Evolutionary conservation across 2,113 vertebrate genomes (phyloP), one percentile per base, ranked within the genome.

Genomic region (Halichoerus grypus): DNA sequence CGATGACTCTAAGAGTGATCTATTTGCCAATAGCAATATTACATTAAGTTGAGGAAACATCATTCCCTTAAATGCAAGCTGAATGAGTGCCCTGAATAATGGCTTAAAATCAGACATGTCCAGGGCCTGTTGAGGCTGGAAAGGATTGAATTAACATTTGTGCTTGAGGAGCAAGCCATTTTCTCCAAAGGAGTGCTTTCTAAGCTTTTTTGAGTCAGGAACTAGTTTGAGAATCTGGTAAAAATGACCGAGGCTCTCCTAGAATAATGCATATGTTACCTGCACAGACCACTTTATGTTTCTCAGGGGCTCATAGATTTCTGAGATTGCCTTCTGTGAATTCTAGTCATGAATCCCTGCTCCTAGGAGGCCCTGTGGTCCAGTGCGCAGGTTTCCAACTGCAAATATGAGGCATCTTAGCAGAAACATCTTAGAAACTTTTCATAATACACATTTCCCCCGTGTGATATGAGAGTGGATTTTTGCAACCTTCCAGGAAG

Each of bases 21-120:
- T 7, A 22, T 97, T 97, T 98, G 97, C 88, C 93, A 98, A 89
- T 28, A 93, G 81, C 80, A 97, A 87, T 84, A 92, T 49, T 91
- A 39, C 55, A 22, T 77, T 92, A 97, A 95, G 93, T 94, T 97
- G 89, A 80, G 93, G 72, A 93, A 96, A 93, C 67, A 88, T 71
- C 36, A 51, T 94, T 97, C 86, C 59, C 57, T 97, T 92, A 95
- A 95, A 97, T 91, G 77, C 55, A 84, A 51, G 76, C 53, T 13
- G 49, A 97, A 26, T 4, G 91, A 96, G 55, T 0, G 6, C 42
- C 36, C 71, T 69, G 91, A 93, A 63, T 80, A 86, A 93, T 74
- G 59, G 19, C 81, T 85, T 79, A 42, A 92, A 79, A 93, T 67
- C 39, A 51, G 46, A 1, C 19, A 76, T 74, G 72, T 93, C 88